Base-by-base conservation (phyloP, 2,113 vertebrate species). In the Ifrita kowaldi region DNA sequence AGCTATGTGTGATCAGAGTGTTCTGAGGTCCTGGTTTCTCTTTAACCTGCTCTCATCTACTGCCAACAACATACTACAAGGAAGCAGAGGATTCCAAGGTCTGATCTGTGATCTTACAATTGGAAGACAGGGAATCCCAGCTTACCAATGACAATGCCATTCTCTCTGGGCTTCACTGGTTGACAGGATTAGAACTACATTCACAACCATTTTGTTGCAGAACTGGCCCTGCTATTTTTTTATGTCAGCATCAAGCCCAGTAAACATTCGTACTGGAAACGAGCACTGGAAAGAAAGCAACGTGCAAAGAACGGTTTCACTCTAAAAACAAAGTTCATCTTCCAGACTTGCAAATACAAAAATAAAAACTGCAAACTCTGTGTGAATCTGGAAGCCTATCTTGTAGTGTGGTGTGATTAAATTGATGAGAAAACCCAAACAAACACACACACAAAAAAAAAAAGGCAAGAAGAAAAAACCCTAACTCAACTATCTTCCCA, bases 61-160 rank as follows among this genome's bases (percentile, higher is more conserved):
- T 52, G 76, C 88, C 77, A 94, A 62, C 42, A 28, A 80, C 3
- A 2, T 10, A 76, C 67, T 35, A 67, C 23, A 89, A 78, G 60
- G 85, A 93, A 96, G 85, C 71, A 81, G 22, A 71, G 79, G 63
- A 47, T 79, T 78, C 89, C 90, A 97, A 94, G 83, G 76, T 92
- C 93, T 96, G 76, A 92, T 83, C 56, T 78, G 60, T 89, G 64
- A 90, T 84, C 60, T 89, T 78, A 89, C 1, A 1, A 35, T 0
- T 49, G n/a, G 57, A 89, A 94, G 62, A 68, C 37, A 32, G 27
- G 28, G 53, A 69, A 93, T 56, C 44, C 64, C 67, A 47, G 17
- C 33, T 91, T 49, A 82, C n/a, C 2, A 3, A 65, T 21, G 41
- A 84, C 39, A 44, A 6, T 33, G 41, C 30, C 8, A 4, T 33